Base-by-base conservation (phyloP, 1,140 invertebrate genomes). In the Drosophila funebris region DNA sequence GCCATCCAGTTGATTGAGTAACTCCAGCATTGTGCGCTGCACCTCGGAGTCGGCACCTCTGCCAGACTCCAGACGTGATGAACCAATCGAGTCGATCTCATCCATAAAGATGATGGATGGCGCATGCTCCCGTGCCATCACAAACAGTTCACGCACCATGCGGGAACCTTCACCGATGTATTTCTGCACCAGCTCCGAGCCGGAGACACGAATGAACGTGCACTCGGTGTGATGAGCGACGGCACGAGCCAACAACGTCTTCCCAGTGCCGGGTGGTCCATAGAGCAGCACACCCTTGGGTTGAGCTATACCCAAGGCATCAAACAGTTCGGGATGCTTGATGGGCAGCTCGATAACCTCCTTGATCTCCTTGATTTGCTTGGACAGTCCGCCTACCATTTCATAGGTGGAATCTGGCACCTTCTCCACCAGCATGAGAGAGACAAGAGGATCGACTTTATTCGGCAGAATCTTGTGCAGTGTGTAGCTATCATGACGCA, bases 41-140 rank as follows among this genome's bases (percentile, higher is more conserved):
- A 96, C 96, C 91, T 96, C 95, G 73, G 95, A 95, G 80, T 96
- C 78, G 7, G 72, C 73, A 5, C 75, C 75, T 6, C 58, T 16
- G 6, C 66, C 56, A 0, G 67, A 91, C 69, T 93, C 93, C 92
- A 96, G 95, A 90, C 96, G 92, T 75, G 96, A 96, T 9, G 95
- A 95, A 33, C 95, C 96, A 90, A 96, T 96, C n/a, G 95, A 94
- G 92, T 96, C 96, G 68, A 96, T 92, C 90, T 96, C 96, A 92
- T 96, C 95, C 91, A 96, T 96, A 81, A 96, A 96, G 41, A 96
- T 96, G 52, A 96, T 96, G 2, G 95, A 94, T 9, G 95, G 95
- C 9, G 95, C 92, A 90, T 96, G 96, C 78, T 96, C 67, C 0
- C 76, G 46, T 0, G 75, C 63, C 67, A 74, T 71, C 7, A 75